Conservation (phyloP, 2,888 invertebrate species). For the Acrobasis suavella region DNA sequence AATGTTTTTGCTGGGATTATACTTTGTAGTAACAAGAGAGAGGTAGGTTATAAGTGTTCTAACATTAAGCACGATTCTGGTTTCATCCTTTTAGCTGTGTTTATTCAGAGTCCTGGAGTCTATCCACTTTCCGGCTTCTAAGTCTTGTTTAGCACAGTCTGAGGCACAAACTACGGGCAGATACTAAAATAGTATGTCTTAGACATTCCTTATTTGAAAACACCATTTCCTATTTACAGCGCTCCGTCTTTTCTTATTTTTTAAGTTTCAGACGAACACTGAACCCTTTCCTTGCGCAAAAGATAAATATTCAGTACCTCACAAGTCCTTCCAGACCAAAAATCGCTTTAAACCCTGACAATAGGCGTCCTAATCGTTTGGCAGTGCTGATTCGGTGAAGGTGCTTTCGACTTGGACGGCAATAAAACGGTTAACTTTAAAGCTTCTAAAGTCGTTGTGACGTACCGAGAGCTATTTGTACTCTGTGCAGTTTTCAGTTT, state of each 20-base stretch:
- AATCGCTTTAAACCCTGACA: neutral
- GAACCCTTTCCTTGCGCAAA: constrained; percentile 30
- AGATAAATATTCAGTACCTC: constrained; percentile 28
- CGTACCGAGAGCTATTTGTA: constrained; percentile 37
- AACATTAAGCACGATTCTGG: too few species aligned
- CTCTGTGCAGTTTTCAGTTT: constrained; percentile 20
- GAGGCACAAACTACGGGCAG: too few species aligned
- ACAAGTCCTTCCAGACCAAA: neutral
- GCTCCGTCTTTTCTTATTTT: neutral
- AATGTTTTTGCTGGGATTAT: too few species aligned
- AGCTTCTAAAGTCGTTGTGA: constrained; percentile 36
- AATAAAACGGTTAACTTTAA: constrained; percentile 42
- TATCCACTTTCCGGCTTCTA: too few species aligned
- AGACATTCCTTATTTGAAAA: too few species aligned
- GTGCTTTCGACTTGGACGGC: constrained; percentile 25
- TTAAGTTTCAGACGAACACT: constrained; percentile 23
- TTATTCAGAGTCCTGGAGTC: too few species aligned
- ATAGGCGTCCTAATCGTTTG: constrained; percentile 5
- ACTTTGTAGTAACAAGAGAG: too few species aligned
- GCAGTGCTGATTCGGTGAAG: neutral
- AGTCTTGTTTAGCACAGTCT: too few species aligned
- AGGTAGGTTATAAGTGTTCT: too few species aligned
- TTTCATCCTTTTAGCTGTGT: too few species aligned
- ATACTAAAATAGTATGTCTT: too few species aligned
- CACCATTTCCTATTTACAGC: neutral